phyloP scores from a whole-genome alignment of 2,888 invertebrate genomes.

The Lepidocyrtoides sp. region DNA sequence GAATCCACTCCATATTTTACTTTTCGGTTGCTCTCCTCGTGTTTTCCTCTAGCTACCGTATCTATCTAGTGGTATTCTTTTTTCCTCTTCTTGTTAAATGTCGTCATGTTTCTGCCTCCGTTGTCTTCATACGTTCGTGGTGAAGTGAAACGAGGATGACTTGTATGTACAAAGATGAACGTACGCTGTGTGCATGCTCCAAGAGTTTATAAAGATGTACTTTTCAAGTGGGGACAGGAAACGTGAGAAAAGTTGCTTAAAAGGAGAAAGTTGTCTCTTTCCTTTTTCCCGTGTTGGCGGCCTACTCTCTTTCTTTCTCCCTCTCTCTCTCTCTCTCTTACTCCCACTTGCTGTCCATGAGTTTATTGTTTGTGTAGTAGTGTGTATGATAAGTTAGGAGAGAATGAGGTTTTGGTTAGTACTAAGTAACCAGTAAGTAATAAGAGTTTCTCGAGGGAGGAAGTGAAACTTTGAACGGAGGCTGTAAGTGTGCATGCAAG shows the following conservation, averaged over 20 bases:
- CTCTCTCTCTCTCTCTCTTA: conserved; percentile 37
- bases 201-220: conserved; percentile 46
- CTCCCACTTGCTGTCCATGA: conserved; percentile 34
- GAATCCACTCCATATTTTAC: conserved; percentile 40
- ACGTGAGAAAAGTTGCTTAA: conserved; percentile 78
- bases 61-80: background rate
- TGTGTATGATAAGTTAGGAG: conserved; percentile 72
- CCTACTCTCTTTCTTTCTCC: conserved; percentile 28
- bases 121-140: background rate
- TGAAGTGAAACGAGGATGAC: background rate
- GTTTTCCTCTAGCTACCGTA: background rate
- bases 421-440: conserved; percentile 65
- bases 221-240: conserved; percentile 79
- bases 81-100: conserved; percentile 13
- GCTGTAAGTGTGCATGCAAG: background rate
- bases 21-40: conserved; percentile 1
- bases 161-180: background rate
- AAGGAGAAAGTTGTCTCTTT: conserved; percentile 75
- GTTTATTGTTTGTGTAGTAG: conserved; percentile 74
- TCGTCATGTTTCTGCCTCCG: conserved; percentile 19
- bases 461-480: conserved; percentile 75
- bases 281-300: conserved; percentile 51
- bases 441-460: conserved; percentile 76
- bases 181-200: background rate
- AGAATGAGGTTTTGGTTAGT: conserved; percentile 77